Percentiles rank a stretch among this genome's conserved stretches.
phyloP scores from a whole-genome alignment of 2,113 vertebrate genomes.

The Rhodinocichla rosea region DNA sequence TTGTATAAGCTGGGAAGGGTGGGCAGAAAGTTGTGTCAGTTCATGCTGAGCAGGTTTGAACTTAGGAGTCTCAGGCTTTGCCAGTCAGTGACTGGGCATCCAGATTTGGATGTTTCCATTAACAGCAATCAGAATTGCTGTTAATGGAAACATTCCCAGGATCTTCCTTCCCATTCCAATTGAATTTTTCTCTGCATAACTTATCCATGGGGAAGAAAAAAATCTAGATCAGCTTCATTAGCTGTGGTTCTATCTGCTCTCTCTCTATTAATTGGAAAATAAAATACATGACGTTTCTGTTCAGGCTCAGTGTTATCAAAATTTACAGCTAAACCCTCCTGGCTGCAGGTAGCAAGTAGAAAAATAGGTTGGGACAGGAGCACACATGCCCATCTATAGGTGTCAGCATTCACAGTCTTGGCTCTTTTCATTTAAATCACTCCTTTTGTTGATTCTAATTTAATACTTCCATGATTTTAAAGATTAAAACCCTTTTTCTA shows the following conservation, averaged over 20 bases:
- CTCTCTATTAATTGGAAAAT: not conserved
- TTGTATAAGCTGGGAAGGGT: not conserved
- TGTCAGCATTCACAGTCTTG: not conserved
- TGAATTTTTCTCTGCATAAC: not conserved
- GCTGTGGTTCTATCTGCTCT: fast-evolving
- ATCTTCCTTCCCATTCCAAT: not conserved
- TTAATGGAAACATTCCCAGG: not conserved
- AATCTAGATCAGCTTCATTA: not conserved
- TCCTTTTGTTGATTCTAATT: not conserved
- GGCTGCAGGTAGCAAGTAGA: not conserved
- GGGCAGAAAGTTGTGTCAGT: fast-evolving
- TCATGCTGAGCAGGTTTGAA: not conserved
- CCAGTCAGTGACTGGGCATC: not conserved
- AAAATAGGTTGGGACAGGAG: not conserved
- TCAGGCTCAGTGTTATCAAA: not conserved
- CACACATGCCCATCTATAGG: too few relatives aligned
- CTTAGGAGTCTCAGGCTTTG: not conserved
- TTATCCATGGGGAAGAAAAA: not conserved
- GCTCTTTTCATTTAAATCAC: not conserved
- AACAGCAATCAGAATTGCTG: not conserved
- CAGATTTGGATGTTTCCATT: too few relatives aligned
- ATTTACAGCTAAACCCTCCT: not conserved
- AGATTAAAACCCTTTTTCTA: not conserved
- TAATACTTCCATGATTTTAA: not conserved
- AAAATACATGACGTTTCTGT: not conserved